These are phyloP conservation scores for Sitodiplosis mosellana DNA, from an alignment of 1,140 invertebrate species.

Conservation along the genomic window DNA sequence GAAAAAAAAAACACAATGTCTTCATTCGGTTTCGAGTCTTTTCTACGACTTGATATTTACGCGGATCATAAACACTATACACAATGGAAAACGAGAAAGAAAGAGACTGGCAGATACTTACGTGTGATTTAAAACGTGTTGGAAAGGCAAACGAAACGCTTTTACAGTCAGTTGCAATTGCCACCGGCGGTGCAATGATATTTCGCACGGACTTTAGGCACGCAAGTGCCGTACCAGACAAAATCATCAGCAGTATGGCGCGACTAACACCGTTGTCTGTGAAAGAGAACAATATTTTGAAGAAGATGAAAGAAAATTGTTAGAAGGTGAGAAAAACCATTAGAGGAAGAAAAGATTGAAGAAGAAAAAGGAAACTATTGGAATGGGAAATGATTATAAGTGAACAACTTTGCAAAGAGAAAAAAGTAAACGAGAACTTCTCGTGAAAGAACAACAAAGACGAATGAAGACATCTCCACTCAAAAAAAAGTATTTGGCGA, in stretches of 20 bases:
- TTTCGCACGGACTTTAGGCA: constrained; percentile 32
- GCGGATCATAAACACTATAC: too few relatives aligned
- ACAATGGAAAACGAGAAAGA: background rate
- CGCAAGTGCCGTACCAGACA: constrained; percentile 7
- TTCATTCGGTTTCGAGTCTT: too few relatives aligned
- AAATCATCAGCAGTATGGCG: background rate
- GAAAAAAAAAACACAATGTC: background rate
- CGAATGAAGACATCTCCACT: too few relatives aligned
- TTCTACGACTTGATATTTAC: too few relatives aligned
- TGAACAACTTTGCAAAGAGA: too few relatives aligned
- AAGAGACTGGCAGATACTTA: constrained; percentile 4
- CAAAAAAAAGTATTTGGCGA: too few relatives aligned
- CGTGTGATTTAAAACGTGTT: constrained; percentile 31
- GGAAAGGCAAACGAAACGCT: constrained; percentile 37
- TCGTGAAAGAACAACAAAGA: too few relatives aligned
- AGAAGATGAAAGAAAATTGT: background rate
- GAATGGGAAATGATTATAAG: too few relatives aligned
- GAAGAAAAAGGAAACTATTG: too few relatives aligned
- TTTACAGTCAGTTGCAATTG: constrained; percentile 34
- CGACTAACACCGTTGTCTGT: background rate
- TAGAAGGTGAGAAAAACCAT: background rate
- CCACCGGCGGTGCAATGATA: constrained; percentile 35
- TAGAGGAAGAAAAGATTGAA: too few relatives aligned
- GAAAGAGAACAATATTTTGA: background rate
- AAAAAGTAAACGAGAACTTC: too few relatives aligned